Percentiles rank a stretch among this genome's conserved stretches.
These are phyloP conservation scores for Ochropleura leucogaster DNA, from an alignment of 2,888 invertebrate species.

Conservation along the genomic window DNA sequence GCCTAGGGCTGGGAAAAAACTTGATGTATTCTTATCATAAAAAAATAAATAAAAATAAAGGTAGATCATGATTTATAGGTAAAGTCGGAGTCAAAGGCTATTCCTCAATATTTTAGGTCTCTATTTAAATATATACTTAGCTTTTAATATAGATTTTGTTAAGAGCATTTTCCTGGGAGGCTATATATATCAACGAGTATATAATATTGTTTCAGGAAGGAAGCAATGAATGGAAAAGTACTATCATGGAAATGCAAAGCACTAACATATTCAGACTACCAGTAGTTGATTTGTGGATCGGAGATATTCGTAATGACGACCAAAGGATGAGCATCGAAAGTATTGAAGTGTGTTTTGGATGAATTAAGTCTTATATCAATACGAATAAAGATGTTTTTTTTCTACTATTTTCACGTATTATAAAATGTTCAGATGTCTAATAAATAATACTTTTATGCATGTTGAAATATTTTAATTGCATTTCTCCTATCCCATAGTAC, in stretches of 20 bases:
- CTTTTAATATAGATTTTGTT: too few species aligned
- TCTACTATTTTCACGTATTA: too few species aligned
- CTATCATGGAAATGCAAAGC: conserved; percentile 54
- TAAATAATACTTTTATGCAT: not conserved
- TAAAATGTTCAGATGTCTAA: not conserved
- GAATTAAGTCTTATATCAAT: not conserved
- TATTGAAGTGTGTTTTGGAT: conserved; percentile 68
- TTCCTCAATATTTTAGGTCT: too few species aligned
- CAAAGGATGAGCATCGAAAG: conserved; percentile 62
- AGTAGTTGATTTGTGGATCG: conserved; percentile 65
- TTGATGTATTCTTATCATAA: too few species aligned
- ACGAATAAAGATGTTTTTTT: not conserved
- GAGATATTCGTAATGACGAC: conserved; percentile 52
- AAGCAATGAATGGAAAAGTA: conserved; percentile 17
- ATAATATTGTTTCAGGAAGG: conserved; percentile 40
- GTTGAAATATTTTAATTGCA: not conserved
- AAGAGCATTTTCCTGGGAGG: not conserved
- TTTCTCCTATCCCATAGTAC: not conserved
- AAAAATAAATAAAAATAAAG: too few species aligned
- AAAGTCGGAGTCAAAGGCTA: too few species aligned
- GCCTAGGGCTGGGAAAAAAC: too few species aligned
- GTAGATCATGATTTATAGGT: too few species aligned
- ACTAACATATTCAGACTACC: conserved; percentile 59
- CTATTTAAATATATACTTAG: too few species aligned
- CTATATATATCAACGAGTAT: not conserved